phyloP scores from a whole-genome alignment of 2,113 vertebrate genomes.

The Erythrocebus patas region DNA sequence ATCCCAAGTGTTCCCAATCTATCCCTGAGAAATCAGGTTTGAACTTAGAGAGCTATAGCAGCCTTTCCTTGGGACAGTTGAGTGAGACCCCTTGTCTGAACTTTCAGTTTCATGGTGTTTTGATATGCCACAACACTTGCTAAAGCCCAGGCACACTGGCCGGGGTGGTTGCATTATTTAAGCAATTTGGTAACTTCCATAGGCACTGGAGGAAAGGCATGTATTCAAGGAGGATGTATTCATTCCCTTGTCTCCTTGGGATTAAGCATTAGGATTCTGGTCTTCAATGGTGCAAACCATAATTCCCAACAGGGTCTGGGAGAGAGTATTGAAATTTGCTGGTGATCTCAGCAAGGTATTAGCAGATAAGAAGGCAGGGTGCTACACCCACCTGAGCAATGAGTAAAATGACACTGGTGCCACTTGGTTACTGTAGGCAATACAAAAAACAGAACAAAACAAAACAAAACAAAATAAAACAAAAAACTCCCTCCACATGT shows the following conservation, averaged over 20 bases:
- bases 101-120: not conserved
- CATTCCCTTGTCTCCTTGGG: no score
- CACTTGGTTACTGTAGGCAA: not conserved
- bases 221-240: not conserved
- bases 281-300: no score
- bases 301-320: not conserved
- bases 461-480: no score
- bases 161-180: not conserved
- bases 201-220: no score
- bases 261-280: no score
- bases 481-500: not conserved
- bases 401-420: fast-evolving
- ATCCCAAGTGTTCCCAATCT: no score
- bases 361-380: not conserved
- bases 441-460: not conserved
- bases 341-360: not conserved
- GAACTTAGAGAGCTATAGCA: not conserved
- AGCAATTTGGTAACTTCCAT: fast-evolving
- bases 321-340: no score
- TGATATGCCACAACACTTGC: not conserved
- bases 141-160: no score
- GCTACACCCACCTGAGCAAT: fast-evolving
- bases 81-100: not conserved
- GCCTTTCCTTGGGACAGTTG: not conserved
- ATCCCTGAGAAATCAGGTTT: no score